These are phyloP conservation scores for Sus scrofa DNA, from an alignment of 2,113 vertebrate species.

Conservation along the genomic window DNA sequence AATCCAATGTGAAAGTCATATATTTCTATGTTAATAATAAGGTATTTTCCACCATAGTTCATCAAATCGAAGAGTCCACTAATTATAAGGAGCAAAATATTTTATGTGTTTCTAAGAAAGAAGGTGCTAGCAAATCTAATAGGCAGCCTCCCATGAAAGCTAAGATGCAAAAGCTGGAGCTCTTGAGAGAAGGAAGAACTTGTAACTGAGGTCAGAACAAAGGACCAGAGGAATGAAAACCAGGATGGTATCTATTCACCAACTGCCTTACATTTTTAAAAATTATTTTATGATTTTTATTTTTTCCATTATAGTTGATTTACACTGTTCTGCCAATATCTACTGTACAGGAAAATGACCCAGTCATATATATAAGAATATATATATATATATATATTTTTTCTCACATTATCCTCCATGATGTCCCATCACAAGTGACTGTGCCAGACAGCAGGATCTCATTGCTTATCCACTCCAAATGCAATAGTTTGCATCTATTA, in stretches of 20 bases:
- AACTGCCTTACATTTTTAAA: not conserved
- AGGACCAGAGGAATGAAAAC: not conserved
- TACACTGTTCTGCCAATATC: too few relatives aligned
- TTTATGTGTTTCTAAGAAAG: slow-evolving; percentile 1
- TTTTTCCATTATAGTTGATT: too few relatives aligned
- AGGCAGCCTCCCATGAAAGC: not conserved
- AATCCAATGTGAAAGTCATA: not conserved
- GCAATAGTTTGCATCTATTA: too few relatives aligned
- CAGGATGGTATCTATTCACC: not conserved
- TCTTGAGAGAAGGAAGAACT: not conserved
- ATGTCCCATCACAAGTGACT: too few relatives aligned
- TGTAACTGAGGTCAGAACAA: not conserved
- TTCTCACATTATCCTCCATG: too few relatives aligned
- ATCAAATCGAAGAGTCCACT: not conserved
- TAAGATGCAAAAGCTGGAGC: not conserved
- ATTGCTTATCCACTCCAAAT: too few relatives aligned
- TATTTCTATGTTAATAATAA: not conserved
- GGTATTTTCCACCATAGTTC: not conserved
- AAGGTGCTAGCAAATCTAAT: not conserved
- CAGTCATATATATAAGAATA: too few relatives aligned
- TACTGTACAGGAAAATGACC: too few relatives aligned
- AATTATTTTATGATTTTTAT: not conserved
- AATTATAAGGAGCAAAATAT: not conserved
- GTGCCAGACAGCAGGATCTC: too few relatives aligned
- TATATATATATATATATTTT: too few relatives aligned